Evolutionary conservation across 2,888 invertebrate species (phyloP).

Genomic region (Priocnemis perturbator): DNA sequence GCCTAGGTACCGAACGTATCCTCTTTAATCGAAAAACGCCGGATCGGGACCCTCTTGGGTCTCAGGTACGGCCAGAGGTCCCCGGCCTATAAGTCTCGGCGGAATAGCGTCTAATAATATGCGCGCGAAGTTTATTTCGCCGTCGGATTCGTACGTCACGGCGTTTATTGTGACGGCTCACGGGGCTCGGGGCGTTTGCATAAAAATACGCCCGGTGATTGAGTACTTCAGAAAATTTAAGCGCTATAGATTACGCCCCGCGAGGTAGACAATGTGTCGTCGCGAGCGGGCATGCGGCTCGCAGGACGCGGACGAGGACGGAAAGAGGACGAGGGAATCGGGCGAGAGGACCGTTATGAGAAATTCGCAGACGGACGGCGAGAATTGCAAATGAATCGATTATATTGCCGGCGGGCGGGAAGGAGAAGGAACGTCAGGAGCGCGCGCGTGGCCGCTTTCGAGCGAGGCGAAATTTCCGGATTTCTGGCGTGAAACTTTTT

Average conservation of each 20-base stretch:
- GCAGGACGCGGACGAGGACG: background rate
- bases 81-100: conserved; percentile 46
- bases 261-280: conserved; percentile 64
- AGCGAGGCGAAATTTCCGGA: background rate
- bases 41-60: background rate
- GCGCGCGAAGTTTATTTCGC: conserved; percentile 70
- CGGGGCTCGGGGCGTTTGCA: conserved; percentile 65
- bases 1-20: background rate
- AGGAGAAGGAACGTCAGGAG: too few species aligned
- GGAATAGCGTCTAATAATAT: conserved; percentile 68
- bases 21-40: background rate
- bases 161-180: conserved; percentile 65
- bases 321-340: background rate
- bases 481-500: background rate
- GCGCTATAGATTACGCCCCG: conserved; percentile 68
- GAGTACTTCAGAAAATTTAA: conserved; percentile 74
- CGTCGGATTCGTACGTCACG: conserved; percentile 70
- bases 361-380: background rate
- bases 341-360: too few species aligned
- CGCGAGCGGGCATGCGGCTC: conserved; percentile 16
- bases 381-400: background rate
- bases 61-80: background rate
- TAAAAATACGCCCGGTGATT: conserved; percentile 72
- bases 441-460: background rate
- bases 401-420: too few species aligned